A percentile compares a stretch with the other conserved stretches of the same genome.
These are phyloP conservation scores for Zoanthus solanderi DNA, from an alignment of 92 coral and sea anemone species.

Conservation along the genomic window DNA sequence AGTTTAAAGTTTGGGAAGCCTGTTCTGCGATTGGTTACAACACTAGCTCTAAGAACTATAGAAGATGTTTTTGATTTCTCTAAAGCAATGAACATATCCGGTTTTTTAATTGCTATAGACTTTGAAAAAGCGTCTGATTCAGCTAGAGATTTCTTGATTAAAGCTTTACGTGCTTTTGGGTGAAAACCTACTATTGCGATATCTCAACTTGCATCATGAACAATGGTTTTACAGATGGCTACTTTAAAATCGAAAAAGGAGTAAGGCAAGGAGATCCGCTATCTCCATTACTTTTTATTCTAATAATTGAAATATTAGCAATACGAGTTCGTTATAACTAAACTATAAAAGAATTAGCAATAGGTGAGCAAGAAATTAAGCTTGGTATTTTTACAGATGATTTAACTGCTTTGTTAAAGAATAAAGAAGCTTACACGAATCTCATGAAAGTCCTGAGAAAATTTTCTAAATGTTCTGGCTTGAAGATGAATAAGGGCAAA, in stretches of 20 bases:
- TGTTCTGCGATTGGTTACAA: no score
- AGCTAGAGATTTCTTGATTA: slow-evolving; percentile 21
- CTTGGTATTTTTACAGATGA: slow-evolving; percentile 5
- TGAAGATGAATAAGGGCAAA: not conserved
- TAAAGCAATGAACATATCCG: not conserved
- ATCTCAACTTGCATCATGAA: slow-evolving; percentile 29
- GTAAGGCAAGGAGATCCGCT: slow-evolving; percentile 52
- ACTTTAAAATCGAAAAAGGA: slow-evolving; percentile 15
- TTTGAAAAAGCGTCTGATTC: slow-evolving; percentile 37
- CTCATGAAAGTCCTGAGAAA: not conserved
- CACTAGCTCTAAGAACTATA: slow-evolving; percentile 32
- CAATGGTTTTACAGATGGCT: slow-evolving; percentile 40
- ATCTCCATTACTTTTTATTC: slow-evolving; percentile 48
- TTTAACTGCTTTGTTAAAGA: not conserved
- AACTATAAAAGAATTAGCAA: slow-evolving; percentile 29
- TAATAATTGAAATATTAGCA: slow-evolving; percentile 37
- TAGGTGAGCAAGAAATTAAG: slow-evolving; percentile 37
- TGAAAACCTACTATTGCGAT: slow-evolving; percentile 21
- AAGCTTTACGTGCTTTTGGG: slow-evolving; percentile 29
- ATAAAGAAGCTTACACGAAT: not conserved
- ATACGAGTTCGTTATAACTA: slow-evolving; percentile 28
- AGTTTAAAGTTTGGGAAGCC: no score
- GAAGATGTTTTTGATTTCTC: slow-evolving; percentile 44
- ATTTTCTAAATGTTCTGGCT: not conserved
- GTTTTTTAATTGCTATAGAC: slow-evolving; percentile 32